Base-by-base conservation (phyloP, 2,797 vertebrate species). In the Podargus strigoides region DNA sequence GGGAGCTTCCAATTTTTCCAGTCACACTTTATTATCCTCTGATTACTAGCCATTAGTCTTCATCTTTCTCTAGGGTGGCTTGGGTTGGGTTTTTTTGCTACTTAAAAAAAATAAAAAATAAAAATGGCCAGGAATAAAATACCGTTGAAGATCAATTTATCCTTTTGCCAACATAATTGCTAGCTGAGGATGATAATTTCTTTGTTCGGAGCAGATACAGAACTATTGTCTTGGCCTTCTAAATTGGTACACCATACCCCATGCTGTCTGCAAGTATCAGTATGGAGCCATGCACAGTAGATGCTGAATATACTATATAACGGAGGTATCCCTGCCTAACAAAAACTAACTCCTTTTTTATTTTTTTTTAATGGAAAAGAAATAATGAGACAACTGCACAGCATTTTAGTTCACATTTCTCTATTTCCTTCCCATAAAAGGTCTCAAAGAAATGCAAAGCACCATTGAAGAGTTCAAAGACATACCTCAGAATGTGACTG, bases 381-480 rank as follows among this genome's bases (percentile, higher is more conserved):
- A 96, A 92, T 85, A 95, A 93, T 90, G 39, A 94, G 96, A 83
- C 74, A 93, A 92, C 83, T 2, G 9, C 93, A 75, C 56, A 77
- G 93, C 79, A 84, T 93, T 93, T 94, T 79, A 80, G 90, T 90
- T 92, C 74, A 80, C 76, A 15, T 87, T 96, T 96, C 86, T 97
- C 89, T 87, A 80, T 94, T 87, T 96, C 93, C 88, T 90, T 91
- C 76, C 85, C 93, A 88, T 95, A 83, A 95, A 95, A 94, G 60
- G 77, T 95, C 95, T 97, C 91, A 92, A 96, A 96, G 94, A 96
- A 96, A 97, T 95, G 92, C 95, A 97, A 96, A 93, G 83, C 63
- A 92, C 84, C 89, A 96, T 78, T 93, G 92, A 96, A 93, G 90
- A 94, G 89, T 96, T 97, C 94, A 94, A 96, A 96, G 94, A 86